Base-by-base conservation (phyloP, 2,888 invertebrate genomes). In the Ferrisia virgata region DNA sequence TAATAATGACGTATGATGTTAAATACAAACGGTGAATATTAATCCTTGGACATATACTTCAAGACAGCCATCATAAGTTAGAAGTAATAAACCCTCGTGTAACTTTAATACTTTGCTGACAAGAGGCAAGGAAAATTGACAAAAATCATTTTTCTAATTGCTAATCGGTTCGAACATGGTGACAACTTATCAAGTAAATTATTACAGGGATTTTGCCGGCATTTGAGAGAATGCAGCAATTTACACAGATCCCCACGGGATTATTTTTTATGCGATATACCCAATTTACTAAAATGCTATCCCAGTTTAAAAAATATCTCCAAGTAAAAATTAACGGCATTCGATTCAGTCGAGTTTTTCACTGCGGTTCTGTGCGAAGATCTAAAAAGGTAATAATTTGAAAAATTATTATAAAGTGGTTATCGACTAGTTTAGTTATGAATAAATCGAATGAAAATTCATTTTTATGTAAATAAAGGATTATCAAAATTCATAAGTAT, bases 241-340 rank as follows among this genome's bases (percentile, higher is more conserved):
- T 76, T 76, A 11, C 72, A 33, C 11, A 36, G 18, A 76, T 36
- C 72, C 31, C 72, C 8, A 8, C 13, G 28, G 72, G 18, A 36
- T 76, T 18, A 36, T 76, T 76, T 76, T 76, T 36, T 36, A 76
- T 28, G 9, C 28, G 36, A 6, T 36, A 8, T 76, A 76, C 11
- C 72, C 72, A 76, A 76, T 76, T 76, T 76, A 76, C 72, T 76
- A 76, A 76, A 76, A 76, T 76, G 36, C 36, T 64, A 15, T 28
- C 5, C 15, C 8, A 8, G 36, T 36, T 28, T 18, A 25, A 76
- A 76, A 76, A 76, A 33, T 28, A 76, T 76, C 72, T n/a, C 15
- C 3, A 2, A 72, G 72, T 36, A 18, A 36, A 76, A 76, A 76
- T 36, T 76, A 33, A 18, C 72, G 18, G 33, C n/a, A 76, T 22